Evolutionary conservation across 2,888 invertebrate genomes (phyloP), one percentile per base, ranked within the genome.

Genomic region (Mesorhabditis spiculigera): DNA sequence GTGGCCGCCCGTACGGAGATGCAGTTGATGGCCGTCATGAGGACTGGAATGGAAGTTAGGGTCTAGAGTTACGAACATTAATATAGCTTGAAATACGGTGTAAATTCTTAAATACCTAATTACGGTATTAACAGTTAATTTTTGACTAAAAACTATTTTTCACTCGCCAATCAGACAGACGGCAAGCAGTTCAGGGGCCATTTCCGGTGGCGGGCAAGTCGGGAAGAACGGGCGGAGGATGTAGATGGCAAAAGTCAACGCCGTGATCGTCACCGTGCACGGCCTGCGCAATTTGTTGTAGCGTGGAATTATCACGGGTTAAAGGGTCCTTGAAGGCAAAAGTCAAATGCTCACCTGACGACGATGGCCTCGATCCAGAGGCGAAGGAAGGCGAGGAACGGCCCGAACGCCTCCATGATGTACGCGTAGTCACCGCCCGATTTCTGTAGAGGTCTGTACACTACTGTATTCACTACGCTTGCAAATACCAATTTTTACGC

Each of bases 301-400:
- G 2, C 58, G n/a, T 50, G n/a, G n/a, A 50, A n/a, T 50, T 50
- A 2, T 50, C 58, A 13, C 1, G 58, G n/a, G n/a, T 45, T 45
- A 65, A 6, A 28, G 43, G 16, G 41, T 5, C 28, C 43, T 4
- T 43, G 65, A 41, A 42, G 43, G 43, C 8, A 42, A 43, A n/a
- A 8, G 43, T 8, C 4, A 16, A 43, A 13, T 8, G 5, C 45
- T 63, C 41, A 78, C 76, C 86, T 72, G 43, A 86, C 86, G n/a
- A 86, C 95, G 92, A 98, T 94, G 82, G 95, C 95, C 88, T 98
- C 97, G 71, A 97, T 93, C 97, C 97, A 98, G 8, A 98, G 90
- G 73, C 97, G 90, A 81, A 98, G 90, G 89, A 98, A 98, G 3
- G 96, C 97, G 78, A 94, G 89, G 86, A 97, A 95, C 1, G 95